Conservation (phyloP, 2,797 vertebrate species). For the Pristis pectinata region DNA sequence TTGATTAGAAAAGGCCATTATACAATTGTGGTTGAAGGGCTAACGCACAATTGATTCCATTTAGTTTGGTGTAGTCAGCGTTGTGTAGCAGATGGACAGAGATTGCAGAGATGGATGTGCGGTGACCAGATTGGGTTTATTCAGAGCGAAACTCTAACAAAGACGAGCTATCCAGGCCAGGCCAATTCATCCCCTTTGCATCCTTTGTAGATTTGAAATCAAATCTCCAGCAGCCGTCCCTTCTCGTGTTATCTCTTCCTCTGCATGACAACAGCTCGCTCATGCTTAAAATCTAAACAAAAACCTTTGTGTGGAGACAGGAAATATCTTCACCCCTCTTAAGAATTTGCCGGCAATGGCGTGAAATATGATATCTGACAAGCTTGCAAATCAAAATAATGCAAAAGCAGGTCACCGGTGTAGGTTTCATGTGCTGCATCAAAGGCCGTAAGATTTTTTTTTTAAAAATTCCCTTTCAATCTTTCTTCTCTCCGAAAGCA, state of each 20-base stretch:
- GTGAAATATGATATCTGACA: not conserved
- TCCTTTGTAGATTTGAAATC: slow-evolving; percentile 35
- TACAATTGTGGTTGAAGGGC: not conserved
- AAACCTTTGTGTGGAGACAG: slow-evolving; percentile 30
- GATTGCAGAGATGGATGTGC: not conserved
- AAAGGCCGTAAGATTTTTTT: not conserved
- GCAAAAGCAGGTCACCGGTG: not conserved
- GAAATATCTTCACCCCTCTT: slow-evolving; percentile 31
- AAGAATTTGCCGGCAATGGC: slow-evolving; percentile 14
- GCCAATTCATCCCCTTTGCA: not conserved
- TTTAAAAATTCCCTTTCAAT: not conserved
- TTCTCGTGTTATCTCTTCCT: slow-evolving; percentile 29
- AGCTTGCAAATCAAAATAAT: not conserved
- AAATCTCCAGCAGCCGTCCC: slow-evolving; percentile 22
- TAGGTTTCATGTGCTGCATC: slow-evolving; percentile 7
- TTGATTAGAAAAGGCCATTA: not conserved
- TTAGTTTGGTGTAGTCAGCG: not conserved
- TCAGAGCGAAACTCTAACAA: slow-evolving; percentile 1
- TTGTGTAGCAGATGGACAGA: not conserved
- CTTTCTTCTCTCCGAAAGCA: not conserved
- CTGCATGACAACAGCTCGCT: slow-evolving; percentile 24
- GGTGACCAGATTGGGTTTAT: slow-evolving; percentile 15
- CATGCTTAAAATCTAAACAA: slow-evolving; percentile 37
- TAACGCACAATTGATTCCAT: not conserved
- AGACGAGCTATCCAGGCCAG: not conserved